A percentile compares a stretch with the other conserved stretches of the same genome.
These are phyloP conservation scores for Oreochromis aureus DNA, from an alignment of 2,113 vertebrate genomes.

Conservation along the genomic window DNA sequence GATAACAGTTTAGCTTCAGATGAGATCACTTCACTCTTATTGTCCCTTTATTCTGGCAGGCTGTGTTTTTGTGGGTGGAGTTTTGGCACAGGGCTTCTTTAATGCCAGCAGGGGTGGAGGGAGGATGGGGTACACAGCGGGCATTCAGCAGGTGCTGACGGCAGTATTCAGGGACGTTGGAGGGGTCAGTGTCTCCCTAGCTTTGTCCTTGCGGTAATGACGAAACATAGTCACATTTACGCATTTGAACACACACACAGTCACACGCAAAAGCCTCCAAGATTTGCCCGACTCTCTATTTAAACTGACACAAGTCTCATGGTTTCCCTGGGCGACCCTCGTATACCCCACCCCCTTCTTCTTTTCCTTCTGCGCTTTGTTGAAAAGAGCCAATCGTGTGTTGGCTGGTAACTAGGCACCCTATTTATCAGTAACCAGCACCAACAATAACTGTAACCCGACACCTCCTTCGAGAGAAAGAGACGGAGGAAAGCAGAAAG, in stretches of 20 bases:
- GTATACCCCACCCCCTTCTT: neutral
- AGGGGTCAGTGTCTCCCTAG: slow-evolving; percentile 16
- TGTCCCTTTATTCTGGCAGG: neutral
- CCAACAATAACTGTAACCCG: slow-evolving; percentile 67
- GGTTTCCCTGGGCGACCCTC: slow-evolving; percentile 54
- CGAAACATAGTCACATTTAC: neutral
- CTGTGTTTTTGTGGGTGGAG: neutral
- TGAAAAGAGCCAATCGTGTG: slow-evolving; percentile 59
- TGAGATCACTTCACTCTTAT: neutral
- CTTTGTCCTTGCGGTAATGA: neutral
- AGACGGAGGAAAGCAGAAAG: slow-evolving; percentile 14
- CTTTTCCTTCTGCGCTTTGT: slow-evolving; percentile 34
- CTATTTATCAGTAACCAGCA: slow-evolving; percentile 71
- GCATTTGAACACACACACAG: neutral
- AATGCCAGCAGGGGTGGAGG: slow-evolving; percentile 29
- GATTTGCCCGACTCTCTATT: slow-evolving; percentile 38
- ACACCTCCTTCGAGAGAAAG: slow-evolving; percentile 51
- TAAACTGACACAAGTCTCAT: slow-evolving; percentile 57
- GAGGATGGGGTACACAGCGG: slow-evolving; percentile 8
- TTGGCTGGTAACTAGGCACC: slow-evolving; percentile 66
- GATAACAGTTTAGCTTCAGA: neutral
- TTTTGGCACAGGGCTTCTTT: slow-evolving; percentile 9
- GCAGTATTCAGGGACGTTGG: slow-evolving; percentile 2
- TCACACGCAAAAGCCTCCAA: slow-evolving; percentile 25
- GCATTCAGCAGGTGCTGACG: slow-evolving; percentile 46